phyloP scores from a whole-genome alignment of 2,888 invertebrate species.

The Tenthredo notha region DNA sequence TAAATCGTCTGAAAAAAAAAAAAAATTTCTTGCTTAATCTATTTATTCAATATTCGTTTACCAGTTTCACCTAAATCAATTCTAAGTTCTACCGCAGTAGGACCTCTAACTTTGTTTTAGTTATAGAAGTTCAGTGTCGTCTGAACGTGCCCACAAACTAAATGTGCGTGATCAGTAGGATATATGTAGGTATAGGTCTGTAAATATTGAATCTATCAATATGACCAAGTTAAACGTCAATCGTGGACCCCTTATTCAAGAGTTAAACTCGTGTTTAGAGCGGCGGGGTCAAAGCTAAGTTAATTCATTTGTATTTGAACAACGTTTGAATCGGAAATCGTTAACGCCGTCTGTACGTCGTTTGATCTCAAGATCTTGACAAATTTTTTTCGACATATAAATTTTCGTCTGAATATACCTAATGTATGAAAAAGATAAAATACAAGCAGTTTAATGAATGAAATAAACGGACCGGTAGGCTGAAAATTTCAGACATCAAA shows the following conservation, averaged over 20 bases:
- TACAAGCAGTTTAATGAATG: background rate
- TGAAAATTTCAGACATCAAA: background rate
- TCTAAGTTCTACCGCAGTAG: background rate
- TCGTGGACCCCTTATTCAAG: background rate
- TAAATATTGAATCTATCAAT: conserved; percentile 45
- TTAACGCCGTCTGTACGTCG: background rate
- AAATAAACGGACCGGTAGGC: background rate
- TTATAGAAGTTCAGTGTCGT: conserved; percentile 1
- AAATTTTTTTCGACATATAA: background rate
- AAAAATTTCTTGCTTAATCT: background rate
- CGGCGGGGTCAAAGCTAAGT: background rate
- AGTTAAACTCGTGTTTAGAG: conserved; percentile 7
- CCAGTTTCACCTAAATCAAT: conserved; percentile 7
- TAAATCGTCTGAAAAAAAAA: background rate
- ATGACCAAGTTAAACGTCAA: conserved; percentile 27
- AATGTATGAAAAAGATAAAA: background rate
- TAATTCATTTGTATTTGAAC: conserved; percentile 33
- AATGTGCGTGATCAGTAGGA: background rate
- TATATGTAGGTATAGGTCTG: conserved; percentile 25
- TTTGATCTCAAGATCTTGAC: conserved; percentile 10
- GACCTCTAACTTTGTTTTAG: background rate
- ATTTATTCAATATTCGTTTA: background rate
- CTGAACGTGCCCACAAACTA: background rate
- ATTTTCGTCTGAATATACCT: background rate
- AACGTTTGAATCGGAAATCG: conserved; percentile 41